Conservation (phyloP, 2,797 vertebrate genomes). For the Taenioides sp. region DNA sequence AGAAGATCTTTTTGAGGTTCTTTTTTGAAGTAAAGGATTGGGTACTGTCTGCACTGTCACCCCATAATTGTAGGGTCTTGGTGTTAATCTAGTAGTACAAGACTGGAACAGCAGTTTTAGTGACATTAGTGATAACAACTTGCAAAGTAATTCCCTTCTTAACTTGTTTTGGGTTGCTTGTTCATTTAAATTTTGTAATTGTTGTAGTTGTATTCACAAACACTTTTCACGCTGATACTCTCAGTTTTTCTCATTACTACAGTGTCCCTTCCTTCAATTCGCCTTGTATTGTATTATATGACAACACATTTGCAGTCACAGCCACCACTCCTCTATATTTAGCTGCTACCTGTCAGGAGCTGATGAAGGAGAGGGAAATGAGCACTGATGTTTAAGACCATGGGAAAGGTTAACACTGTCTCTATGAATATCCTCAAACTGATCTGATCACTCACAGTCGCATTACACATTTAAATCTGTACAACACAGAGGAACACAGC, state of each 20-base stretch:
- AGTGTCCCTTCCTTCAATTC: slow-evolving; percentile 1
- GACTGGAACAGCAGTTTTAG: too few species aligned
- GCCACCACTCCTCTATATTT: slow-evolving; percentile 50
- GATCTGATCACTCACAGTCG: slow-evolving; percentile 56
- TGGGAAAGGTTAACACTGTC: slow-evolving; percentile 59
- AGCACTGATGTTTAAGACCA: slow-evolving; percentile 52
- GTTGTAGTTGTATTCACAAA: neutral
- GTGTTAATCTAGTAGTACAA: too few species aligned
- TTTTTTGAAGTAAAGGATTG: too few species aligned
- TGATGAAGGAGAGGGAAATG: slow-evolving; percentile 59
- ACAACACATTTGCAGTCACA: slow-evolving; percentile 40
- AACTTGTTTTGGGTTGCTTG: neutral
- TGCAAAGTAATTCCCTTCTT: neutral
- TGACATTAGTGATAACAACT: too few species aligned
- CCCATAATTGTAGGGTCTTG: too few species aligned
- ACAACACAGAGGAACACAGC: slow-evolving; percentile 3
- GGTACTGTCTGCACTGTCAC: too few species aligned
- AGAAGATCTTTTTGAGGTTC: too few species aligned
- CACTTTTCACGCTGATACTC: neutral
- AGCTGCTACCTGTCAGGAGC: slow-evolving; percentile 54
- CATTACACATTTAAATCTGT: slow-evolving; percentile 40
- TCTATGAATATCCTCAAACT: slow-evolving; percentile 46
- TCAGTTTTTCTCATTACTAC: neutral
- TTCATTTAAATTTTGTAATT: neutral
- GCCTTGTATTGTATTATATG: slow-evolving; percentile 22